phyloP scores from a whole-genome alignment of 2,888 invertebrate species.

The Euzophera pinguis region DNA sequence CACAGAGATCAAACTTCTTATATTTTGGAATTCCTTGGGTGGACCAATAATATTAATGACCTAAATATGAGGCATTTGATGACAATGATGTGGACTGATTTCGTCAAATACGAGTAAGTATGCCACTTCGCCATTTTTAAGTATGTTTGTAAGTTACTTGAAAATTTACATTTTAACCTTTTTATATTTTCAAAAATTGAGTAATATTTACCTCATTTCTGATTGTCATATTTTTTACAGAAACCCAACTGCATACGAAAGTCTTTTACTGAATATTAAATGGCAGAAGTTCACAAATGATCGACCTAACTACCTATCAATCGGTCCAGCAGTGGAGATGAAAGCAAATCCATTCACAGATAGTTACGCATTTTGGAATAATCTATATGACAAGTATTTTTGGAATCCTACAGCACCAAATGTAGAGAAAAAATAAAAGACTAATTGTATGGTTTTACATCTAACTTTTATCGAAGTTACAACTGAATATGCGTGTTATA shows the following conservation, averaged over 20 bases:
- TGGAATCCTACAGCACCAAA: constrained; percentile 48
- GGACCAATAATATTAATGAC: constrained; percentile 48
- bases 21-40: constrained; percentile 56
- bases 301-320: constrained; percentile 51
- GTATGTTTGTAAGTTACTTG: too few relatives aligned
- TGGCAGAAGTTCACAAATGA: constrained; percentile 53
- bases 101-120: constrained; percentile 61
- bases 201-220: too few relatives aligned
- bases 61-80: constrained; percentile 57
- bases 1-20: constrained; percentile 69
- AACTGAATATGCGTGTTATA: too few relatives aligned
- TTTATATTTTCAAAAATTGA: too few relatives aligned
- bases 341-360: constrained; percentile 48
- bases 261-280: constrained; percentile 43
- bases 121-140: too few relatives aligned
- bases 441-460: too few relatives aligned
- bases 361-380: constrained; percentile 55
- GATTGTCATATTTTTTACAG: constrained; percentile 41
- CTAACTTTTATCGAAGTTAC: too few relatives aligned
- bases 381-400: constrained; percentile 54
- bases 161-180: too few relatives aligned
- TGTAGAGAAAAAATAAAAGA: too few relatives aligned
- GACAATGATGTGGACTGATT: constrained; percentile 68
- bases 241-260: constrained; percentile 62
- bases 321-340: constrained; percentile 43